Evolutionary conservation across 2,113 vertebrate species (phyloP).

Genomic region (Chaetodon trifascialis): DNA sequence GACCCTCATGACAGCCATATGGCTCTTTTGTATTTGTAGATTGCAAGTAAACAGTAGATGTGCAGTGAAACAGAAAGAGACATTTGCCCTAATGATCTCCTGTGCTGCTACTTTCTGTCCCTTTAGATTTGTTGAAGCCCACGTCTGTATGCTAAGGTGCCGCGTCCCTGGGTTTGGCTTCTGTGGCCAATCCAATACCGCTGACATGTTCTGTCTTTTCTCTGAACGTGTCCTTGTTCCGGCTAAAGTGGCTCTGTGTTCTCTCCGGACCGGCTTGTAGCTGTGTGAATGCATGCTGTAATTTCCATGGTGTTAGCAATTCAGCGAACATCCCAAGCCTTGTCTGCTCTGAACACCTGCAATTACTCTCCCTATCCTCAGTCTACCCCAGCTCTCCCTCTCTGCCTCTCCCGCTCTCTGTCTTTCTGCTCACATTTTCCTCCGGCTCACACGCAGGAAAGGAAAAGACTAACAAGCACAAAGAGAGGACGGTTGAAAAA

Average conservation of each 20-base stretch:
- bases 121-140: slow-evolving; percentile 61
- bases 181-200: slow-evolving; percentile 53
- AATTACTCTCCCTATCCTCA: slow-evolving; percentile 74
- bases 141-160: slow-evolving; percentile 43
- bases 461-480: slow-evolving; percentile 45
- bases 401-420: slow-evolving; percentile 36
- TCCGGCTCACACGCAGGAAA: slow-evolving; percentile 21
- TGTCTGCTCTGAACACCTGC: slow-evolving; percentile 72
- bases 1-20: slow-evolving; percentile 47
- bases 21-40: slow-evolving; percentile 62
- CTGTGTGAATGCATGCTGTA: slow-evolving; percentile 57
- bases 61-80: slow-evolving; percentile 69
- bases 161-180: slow-evolving; percentile 44
- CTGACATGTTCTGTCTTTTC: slow-evolving; percentile 39
- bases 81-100: slow-evolving; percentile 72
- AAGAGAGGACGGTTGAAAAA: slow-evolving; percentile 12
- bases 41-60: slow-evolving; percentile 59
- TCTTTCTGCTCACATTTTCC: slow-evolving; percentile 53
- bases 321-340: slow-evolving; percentile 71
- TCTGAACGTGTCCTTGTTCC: slow-evolving; percentile 45
- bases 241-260: slow-evolving; percentile 57
- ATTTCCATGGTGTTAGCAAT: slow-evolving; percentile 71
- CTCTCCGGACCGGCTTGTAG: slow-evolving; percentile 49
- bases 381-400: slow-evolving; percentile 35
- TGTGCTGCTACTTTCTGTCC: slow-evolving; percentile 61